These are phyloP conservation scores for Synergus umbraculus DNA, from an alignment of 2,888 invertebrate genomes.

Conservation along the genomic window DNA sequence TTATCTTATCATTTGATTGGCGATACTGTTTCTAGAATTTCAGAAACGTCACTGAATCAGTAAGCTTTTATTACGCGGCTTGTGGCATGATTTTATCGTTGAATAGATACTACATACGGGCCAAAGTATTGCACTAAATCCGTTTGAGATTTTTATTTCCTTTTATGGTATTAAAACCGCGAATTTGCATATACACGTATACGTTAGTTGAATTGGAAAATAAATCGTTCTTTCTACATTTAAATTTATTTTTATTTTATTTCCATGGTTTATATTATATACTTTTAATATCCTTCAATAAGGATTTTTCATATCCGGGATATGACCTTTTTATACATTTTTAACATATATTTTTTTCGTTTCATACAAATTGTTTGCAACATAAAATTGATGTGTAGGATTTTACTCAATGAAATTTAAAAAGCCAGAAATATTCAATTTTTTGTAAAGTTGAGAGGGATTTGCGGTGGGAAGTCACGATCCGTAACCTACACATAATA, in stretches of 20 bases:
- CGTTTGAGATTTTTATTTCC: constrained; percentile 17
- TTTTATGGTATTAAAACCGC: neutral
- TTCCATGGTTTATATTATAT: neutral
- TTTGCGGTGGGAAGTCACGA: neutral
- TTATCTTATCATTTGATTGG: neutral
- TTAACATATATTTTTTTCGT: too few relatives aligned
- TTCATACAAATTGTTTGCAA: too few relatives aligned
- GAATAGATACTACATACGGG: neutral
- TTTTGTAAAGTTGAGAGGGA: neutral
- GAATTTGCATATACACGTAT: neutral
- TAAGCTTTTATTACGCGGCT: neutral
- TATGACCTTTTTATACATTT: too few relatives aligned
- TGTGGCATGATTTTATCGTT: constrained; percentile 11
- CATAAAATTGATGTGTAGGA: too few relatives aligned
- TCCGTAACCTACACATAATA: neutral
- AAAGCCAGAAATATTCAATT: neutral
- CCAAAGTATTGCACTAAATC: constrained; percentile 15
- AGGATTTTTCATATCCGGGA: neutral
- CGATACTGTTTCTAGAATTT: constrained; percentile 3
- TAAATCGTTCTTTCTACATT: neutral
- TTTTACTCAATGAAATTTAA: neutral
- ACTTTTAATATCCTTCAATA: neutral
- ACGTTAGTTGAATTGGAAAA: neutral
- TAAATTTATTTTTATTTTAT: neutral
- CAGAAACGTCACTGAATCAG: neutral